phyloP scores from a whole-genome alignment of 2,113 vertebrate genomes.

The Pardalotus punctatus region DNA sequence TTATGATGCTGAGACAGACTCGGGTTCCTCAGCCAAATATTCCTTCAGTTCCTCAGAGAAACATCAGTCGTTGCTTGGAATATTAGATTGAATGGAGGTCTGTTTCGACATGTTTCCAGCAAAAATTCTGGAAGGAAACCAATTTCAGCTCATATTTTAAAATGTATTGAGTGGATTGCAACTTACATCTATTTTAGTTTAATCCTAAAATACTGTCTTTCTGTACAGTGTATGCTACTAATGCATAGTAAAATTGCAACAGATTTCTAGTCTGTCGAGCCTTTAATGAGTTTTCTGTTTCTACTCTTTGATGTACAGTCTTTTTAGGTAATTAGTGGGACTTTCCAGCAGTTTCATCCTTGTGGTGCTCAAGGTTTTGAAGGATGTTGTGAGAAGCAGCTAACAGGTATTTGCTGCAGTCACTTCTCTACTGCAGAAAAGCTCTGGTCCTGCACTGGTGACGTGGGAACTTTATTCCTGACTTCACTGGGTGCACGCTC shows the following conservation, averaged over 20 bases:
- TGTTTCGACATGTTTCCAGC: background rate
- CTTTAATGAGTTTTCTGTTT: conserved; percentile 55
- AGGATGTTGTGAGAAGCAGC: background rate
- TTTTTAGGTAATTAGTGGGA: conserved; percentile 27
- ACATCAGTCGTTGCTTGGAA: conserved; percentile 18
- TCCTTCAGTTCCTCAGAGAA: conserved; percentile 47
- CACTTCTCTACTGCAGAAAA: background rate
- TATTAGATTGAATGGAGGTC: conserved; percentile 53
- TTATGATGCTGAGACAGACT: conserved; percentile 18
- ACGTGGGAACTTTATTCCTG: background rate
- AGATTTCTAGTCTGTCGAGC: conserved; percentile 52
- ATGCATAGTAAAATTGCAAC: background rate
- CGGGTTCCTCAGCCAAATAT: conserved; percentile 35
- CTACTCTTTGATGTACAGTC: background rate
- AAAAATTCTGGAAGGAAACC: conserved; percentile 43
- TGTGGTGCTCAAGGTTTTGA: background rate
- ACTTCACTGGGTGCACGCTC: background rate
- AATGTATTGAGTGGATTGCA: conserved; percentile 17
- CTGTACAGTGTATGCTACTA: background rate
- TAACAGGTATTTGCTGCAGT: background rate
- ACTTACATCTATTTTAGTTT: conserved; percentile 21
- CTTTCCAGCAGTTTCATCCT: background rate
- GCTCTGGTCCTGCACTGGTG: background rate
- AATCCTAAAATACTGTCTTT: conserved; percentile 40
- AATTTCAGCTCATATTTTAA: conserved; percentile 18